Base-by-base conservation (phyloP, 2,113 vertebrate genomes). In the Callocephalon fimbriatum region DNA sequence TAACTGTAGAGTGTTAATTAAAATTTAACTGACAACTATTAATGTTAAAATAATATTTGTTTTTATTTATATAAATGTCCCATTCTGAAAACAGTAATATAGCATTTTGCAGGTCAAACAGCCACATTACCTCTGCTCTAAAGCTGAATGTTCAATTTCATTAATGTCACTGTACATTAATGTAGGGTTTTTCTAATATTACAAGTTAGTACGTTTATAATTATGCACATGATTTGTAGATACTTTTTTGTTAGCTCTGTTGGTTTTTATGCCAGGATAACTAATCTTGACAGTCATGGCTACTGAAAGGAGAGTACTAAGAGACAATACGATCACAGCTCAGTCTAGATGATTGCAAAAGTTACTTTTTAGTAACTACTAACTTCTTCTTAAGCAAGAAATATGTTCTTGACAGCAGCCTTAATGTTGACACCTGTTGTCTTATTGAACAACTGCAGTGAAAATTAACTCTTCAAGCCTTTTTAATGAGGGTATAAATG, bases 191-290 rank as follows among this genome's bases (percentile, higher is more conserved):
- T 59, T 1, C 17, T 54, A 14, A 15, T 19, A 26, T 42, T 48
- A 27, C 10, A 23, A 27, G 7, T 72, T 35, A 38, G 6, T 17
- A 29, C 29, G 3, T 23, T 22, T 19, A 6, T 84, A 50, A 53
- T 26, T 70, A 58, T 11, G 26, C 0, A 0, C 7, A 22, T 29
- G 31, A 70, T 2, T 38, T 63, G 9, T 22, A 74, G 5, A 12
- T 51, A 50, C 18, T 18, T 8, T 82, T 86, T 90, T 61, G 8
- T 65, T 53, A 82, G 6, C 7, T 70, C 20, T 62, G 1, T 21
- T 67, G 29, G 9, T 40, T 87, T 90, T 85, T 72, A 26, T 42
- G 32, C n/a, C 25, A 56, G 23, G 38, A 50, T 62, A 83, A 44
- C 15, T 74, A 10, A 63, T 22, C 27, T 45, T 32, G n/a, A 23